Percentiles rank a stretch among this genome's conserved stretches.
These are phyloP conservation scores for Callithrix jacchus DNA, from an alignment of 2,113 vertebrate genomes.

Conservation along the genomic window DNA sequence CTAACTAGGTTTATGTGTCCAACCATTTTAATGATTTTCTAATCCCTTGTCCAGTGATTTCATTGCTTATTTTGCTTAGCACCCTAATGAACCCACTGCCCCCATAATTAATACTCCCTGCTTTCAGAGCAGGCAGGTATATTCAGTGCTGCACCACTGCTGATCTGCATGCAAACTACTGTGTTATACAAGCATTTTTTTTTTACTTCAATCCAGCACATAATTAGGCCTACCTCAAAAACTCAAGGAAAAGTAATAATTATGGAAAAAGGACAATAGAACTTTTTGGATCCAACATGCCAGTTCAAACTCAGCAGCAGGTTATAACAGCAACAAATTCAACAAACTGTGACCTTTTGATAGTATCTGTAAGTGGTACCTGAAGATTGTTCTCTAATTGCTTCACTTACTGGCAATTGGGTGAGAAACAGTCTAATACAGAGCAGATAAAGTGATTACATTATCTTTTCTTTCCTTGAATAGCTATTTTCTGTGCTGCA, in stretches of 20 bases:
- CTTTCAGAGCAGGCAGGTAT: neutral
- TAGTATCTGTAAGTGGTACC: neutral
- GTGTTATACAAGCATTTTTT: neutral
- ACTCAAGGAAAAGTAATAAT: neutral
- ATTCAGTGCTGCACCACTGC: neutral
- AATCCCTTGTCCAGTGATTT: neutral
- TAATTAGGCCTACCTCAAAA: neutral
- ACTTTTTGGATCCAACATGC: neutral
- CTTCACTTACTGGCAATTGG: neutral
- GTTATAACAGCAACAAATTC: neutral
- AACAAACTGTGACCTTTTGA: constrained; percentile 25
- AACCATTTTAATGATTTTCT: neutral
- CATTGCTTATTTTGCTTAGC: neutral
- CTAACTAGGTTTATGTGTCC: neutral
- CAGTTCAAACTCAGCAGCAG: neutral
- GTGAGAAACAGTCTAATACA: neutral
- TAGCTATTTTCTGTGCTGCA: neutral
- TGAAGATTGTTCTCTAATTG: constrained; percentile 27
- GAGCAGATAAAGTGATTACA: neutral
- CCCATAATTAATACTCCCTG: neutral
- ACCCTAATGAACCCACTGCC: neutral
- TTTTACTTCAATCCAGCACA: neutral
- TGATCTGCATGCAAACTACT: neutral
- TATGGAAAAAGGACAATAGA: neutral
- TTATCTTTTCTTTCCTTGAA: neutral